These are phyloP conservation scores for Octomys mimax DNA, from an alignment of 2,797 vertebrate species.

Conservation along the genomic window DNA sequence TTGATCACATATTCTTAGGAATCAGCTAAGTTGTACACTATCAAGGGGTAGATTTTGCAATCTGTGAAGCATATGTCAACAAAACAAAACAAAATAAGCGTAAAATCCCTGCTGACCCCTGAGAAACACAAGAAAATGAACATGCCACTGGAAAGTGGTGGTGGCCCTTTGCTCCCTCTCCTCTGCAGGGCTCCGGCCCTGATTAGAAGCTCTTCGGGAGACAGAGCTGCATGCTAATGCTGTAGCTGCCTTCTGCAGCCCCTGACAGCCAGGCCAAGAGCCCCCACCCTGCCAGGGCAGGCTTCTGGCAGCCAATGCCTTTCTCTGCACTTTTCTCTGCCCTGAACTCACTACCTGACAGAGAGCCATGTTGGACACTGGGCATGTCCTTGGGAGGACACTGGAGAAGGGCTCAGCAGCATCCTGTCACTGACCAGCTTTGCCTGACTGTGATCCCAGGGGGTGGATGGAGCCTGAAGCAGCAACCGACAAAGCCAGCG, in stretches of 20 bases:
- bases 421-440: slow-evolving; percentile 34
- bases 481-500: not conserved
- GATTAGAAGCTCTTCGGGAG: slow-evolving; percentile 86
- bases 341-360: slow-evolving; percentile 64
- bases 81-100: not conserved
- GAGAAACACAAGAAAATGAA: slow-evolving; percentile 87
- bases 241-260: slow-evolving; percentile 63
- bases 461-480: not conserved
- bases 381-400: slow-evolving; percentile 78
- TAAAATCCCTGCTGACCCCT: slow-evolving; percentile 71
- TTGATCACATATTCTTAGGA: not conserved
- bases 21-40: not conserved
- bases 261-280: slow-evolving; percentile 78
- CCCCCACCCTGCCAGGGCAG: slow-evolving; percentile 71
- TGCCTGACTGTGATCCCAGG: slow-evolving; percentile 11
- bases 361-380: not conserved
- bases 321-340: not conserved
- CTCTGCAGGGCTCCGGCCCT: slow-evolving; percentile 86
- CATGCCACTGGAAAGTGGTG: slow-evolving; percentile 89
- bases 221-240: slow-evolving; percentile 73
- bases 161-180: slow-evolving; percentile 88
- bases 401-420: not conserved
- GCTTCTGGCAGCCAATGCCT: slow-evolving; percentile 72
- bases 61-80: not conserved
- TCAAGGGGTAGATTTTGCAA: not conserved